Conservation (phyloP, 1,140 invertebrate genomes). For the Diorhabda sublineata region DNA sequence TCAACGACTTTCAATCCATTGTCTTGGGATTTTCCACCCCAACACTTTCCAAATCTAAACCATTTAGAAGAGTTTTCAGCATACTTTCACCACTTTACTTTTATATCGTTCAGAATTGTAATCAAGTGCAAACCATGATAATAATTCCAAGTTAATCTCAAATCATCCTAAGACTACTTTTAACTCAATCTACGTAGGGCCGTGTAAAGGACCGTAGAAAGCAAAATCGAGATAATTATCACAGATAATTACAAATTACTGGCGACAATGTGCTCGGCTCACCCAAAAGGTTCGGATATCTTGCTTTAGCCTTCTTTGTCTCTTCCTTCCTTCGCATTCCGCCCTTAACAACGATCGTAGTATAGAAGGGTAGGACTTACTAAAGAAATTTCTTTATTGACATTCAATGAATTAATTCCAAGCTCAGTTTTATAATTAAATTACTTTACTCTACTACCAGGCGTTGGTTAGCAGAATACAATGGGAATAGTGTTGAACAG, state of each 20-base stretch:
- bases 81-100: not conserved
- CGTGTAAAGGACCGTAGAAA: slow-evolving; percentile 23
- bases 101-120: not conserved
- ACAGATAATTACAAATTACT: slow-evolving; percentile 32
- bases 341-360: not conserved
- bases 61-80: not conserved
- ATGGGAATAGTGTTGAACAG: too few relatives aligned
- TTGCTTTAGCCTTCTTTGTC: slow-evolving; percentile 4
- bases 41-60: too few relatives aligned
- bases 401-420: too few relatives aligned
- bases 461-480: too few relatives aligned
- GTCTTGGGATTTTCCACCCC: too few relatives aligned
- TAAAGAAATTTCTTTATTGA: not conserved
- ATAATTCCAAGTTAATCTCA: slow-evolving; percentile 22
- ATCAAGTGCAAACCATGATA: slow-evolving; percentile 18
- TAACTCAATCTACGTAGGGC: slow-evolving; percentile 28
- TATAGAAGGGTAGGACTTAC: not conserved
- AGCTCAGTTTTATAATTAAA: too few relatives aligned
- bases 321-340: not conserved
- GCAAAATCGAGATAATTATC: slow-evolving; percentile 35
- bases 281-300: slow-evolving; percentile 11
- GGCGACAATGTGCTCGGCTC: slow-evolving; percentile 21
- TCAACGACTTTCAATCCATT: too few relatives aligned
- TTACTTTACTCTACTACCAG: too few relatives aligned
- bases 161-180: slow-evolving; percentile 16